phyloP scores from a whole-genome alignment of 1,140 invertebrate genomes.

The Drosophila neocordata region DNA sequence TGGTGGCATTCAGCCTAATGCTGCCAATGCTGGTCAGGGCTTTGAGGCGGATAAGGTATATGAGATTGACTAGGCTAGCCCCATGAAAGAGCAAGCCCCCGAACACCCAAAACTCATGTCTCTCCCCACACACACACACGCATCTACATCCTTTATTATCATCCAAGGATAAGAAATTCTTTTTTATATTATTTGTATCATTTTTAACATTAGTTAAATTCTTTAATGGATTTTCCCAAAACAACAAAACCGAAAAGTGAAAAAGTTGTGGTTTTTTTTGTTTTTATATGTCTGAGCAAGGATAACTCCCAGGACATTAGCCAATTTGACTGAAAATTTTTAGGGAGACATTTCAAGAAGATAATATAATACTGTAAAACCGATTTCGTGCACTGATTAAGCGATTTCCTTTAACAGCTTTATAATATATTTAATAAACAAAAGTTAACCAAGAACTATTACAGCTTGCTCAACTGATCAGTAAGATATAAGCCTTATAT shows the following conservation, averaged over 20 bases:
- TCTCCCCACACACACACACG: not conserved
- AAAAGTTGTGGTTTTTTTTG: not conserved
- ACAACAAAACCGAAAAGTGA: not conserved
- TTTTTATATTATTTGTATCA: conserved; percentile 21
- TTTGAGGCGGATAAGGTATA: conserved; percentile 77
- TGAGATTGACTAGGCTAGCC: conserved; percentile 70
- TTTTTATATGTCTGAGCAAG: not conserved
- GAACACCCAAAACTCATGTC: not conserved
- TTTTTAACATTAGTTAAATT: conserved; percentile 1
- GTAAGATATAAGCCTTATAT: too few relatives aligned
- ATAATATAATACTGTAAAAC: too few relatives aligned
- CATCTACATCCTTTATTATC: conserved; percentile 3
- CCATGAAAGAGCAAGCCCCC: not conserved
- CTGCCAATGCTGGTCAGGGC: conserved; percentile 38
- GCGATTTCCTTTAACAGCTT: too few relatives aligned
- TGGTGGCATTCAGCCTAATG: conserved; percentile 14
- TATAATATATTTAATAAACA: too few relatives aligned
- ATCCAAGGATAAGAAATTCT: conserved; percentile 12
- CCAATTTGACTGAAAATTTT: not conserved
- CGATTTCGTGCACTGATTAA: too few relatives aligned
- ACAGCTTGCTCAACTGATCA: too few relatives aligned
- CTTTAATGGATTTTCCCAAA: not conserved
- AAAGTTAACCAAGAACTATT: too few relatives aligned
- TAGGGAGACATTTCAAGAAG: not conserved
- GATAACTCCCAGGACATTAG: not conserved